These are phyloP conservation scores for Scelioninae gen. 1 DNA, from an alignment of 2,888 invertebrate genomes.

Conservation along the genomic window DNA sequence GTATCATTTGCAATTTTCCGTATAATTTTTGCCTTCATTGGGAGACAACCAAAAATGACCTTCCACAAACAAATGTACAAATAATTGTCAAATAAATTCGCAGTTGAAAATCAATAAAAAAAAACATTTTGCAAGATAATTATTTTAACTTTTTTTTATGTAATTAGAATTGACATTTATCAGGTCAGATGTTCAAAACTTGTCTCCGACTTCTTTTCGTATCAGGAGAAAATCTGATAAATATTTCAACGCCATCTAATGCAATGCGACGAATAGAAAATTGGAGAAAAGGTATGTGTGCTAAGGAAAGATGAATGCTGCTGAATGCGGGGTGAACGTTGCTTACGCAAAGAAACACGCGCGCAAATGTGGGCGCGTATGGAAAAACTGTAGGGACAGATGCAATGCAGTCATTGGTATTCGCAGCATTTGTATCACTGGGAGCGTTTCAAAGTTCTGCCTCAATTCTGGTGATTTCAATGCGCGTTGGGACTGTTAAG, in stretches of 20 bases:
- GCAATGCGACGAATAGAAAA: constrained; percentile 49
- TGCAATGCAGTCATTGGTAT: constrained; percentile 58
- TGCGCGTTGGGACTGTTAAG: constrained; percentile 62
- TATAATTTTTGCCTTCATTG: not conserved
- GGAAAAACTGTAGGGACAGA: constrained; percentile 66
- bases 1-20: constrained; percentile 1
- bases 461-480: constrained; percentile 74
- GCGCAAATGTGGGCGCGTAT: constrained; percentile 60
- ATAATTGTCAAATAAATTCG: too few relatives aligned
- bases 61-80: not conserved
- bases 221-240: constrained; percentile 44
- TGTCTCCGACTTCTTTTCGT: not conserved
- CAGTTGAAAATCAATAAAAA: too few relatives aligned
- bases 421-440: constrained; percentile 76
- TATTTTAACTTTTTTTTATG: too few relatives aligned
- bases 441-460: constrained; percentile 58
- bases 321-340: constrained; percentile 63
- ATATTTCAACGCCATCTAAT: constrained; percentile 42
- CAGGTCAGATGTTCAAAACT: constrained; percentile 29
- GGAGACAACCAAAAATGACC: not conserved
- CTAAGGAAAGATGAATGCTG: constrained; percentile 61
- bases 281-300: constrained; percentile 60
- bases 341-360: constrained; percentile 65
- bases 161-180: not conserved
- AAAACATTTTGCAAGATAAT: too few relatives aligned